A percentile compares a stretch with the other conserved stretches of the same genome.
These are phyloP conservation scores for Enteromius unitaeniatus DNA, from an alignment of 2,797 vertebrate genomes.

Conservation along the genomic window DNA sequence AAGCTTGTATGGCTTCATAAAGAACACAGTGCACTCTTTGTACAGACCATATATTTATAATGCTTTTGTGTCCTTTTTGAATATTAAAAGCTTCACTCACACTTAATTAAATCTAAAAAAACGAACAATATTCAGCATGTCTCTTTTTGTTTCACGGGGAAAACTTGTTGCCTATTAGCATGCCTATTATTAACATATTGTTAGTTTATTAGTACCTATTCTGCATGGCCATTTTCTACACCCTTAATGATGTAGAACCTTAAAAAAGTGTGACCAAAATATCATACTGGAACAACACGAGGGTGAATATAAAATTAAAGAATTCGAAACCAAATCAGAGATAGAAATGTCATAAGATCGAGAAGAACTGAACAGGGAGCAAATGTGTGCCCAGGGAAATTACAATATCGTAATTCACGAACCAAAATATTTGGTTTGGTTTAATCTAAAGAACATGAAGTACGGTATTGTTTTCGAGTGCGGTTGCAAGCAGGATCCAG, in stretches of 20 bases:
- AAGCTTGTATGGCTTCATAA: conserved; percentile 8
- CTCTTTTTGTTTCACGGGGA: neutral
- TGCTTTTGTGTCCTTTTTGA: neutral
- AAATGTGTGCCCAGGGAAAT: neutral
- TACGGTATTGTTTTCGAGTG: neutral
- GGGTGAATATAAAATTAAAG: neutral
- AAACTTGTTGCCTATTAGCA: too few species aligned
- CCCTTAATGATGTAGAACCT: too few species aligned
- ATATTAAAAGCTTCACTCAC: neutral
- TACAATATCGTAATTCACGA: neutral
- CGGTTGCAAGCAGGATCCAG: conserved; percentile 11
- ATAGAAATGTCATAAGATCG: neutral
- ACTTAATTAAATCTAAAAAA: neutral
- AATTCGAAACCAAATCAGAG: neutral
- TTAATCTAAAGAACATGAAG: neutral
- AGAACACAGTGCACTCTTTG: neutral
- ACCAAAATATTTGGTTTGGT: conserved; percentile 7
- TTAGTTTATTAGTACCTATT: too few species aligned
- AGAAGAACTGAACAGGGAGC: neutral
- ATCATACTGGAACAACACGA: neutral
- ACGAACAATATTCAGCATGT: neutral
- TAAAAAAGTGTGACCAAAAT: neutral
- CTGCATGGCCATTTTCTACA: too few species aligned
- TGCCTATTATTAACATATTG: too few species aligned
- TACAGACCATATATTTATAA: neutral